These are phyloP conservation scores for Collichthys lucidus DNA, from an alignment of 2,113 vertebrate species.

Conservation along the genomic window DNA sequence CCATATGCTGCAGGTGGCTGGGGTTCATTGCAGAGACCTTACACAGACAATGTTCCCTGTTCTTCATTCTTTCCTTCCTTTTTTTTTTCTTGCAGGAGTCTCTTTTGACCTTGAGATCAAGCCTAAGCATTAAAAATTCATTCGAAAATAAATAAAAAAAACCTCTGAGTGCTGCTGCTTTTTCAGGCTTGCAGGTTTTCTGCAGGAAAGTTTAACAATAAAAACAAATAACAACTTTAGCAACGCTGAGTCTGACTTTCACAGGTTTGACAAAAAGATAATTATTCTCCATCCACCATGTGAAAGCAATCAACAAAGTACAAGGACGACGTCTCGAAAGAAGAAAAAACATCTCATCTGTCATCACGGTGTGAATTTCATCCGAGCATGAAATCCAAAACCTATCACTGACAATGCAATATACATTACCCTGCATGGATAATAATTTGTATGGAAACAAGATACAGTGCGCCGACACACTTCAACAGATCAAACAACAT, in stretches of 20 bases:
- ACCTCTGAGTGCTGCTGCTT: too few relatives aligned
- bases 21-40: neutral
- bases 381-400: constrained; percentile 28
- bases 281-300: neutral
- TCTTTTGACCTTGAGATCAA: too few relatives aligned
- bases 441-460: constrained; percentile 51
- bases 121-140: too few relatives aligned
- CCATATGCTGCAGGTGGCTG: neutral
- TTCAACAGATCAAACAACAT: constrained; percentile 49
- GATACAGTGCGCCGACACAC: constrained; percentile 13
- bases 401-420: constrained; percentile 24
- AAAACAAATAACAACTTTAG: too few relatives aligned
- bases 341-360: constrained; percentile 8
- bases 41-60: neutral
- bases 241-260: too few relatives aligned
- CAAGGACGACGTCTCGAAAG: neutral
- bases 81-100: too few relatives aligned
- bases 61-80: neutral
- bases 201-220: too few relatives aligned
- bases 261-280: neutral
- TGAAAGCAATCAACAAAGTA: constrained; percentile 11
- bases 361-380: constrained; percentile 15
- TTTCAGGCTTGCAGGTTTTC: too few relatives aligned
- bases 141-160: too few relatives aligned
- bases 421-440: constrained; percentile 5